Evolutionary conservation across 2,113 vertebrate genomes (phyloP), one percentile per base, ranked within the genome.

Genomic region (Cephalopterus ornatus): DNA sequence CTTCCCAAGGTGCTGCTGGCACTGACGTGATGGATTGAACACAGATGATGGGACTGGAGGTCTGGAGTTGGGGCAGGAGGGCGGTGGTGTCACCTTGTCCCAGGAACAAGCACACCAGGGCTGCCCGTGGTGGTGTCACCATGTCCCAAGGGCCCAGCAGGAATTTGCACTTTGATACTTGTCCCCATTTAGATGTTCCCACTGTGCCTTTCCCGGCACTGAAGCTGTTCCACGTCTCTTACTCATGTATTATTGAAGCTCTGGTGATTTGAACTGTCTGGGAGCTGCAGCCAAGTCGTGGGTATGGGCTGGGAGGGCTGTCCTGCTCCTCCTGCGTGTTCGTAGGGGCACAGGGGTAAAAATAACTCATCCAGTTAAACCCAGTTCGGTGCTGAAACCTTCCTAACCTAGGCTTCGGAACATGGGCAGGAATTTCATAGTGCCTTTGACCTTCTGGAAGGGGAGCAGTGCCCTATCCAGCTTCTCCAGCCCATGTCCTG

Each of bases 181-280:
- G 41, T 32, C 42, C 72, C n/a, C 49, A 24, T 52, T 23, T 30
- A 14, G 56, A 14, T 88, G n/a, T 75, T 53, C 67, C 62, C 44
- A 7, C 46, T 30, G 19, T 41, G 14, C 12, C 1, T 83, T 68
- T 61, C 0, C 0, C 37, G 46, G 14, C 0, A 0, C 56, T 49
- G 75, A 77, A 12, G 73, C 67, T n/a, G 35, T 32, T 20, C 58
- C 0, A 0, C 22, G 1, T 30, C 59, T 84, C 71, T 80, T 16
- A 3, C 35, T 84, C 46, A 30, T 0, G 0, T 18, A 0, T 92
- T 71, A 15, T 1, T 47, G 62, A 41, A 37, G 37, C 75, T 94
- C 66, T 79, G 49, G 30, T 68, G 70, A 11, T 26, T 30, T 8
- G 18, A 58, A 14, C 32, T 35, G 33, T 7, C 21, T 30, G 74